Base-by-base conservation (phyloP, 2,113 vertebrate species). In the Entelurus aequoreus region DNA sequence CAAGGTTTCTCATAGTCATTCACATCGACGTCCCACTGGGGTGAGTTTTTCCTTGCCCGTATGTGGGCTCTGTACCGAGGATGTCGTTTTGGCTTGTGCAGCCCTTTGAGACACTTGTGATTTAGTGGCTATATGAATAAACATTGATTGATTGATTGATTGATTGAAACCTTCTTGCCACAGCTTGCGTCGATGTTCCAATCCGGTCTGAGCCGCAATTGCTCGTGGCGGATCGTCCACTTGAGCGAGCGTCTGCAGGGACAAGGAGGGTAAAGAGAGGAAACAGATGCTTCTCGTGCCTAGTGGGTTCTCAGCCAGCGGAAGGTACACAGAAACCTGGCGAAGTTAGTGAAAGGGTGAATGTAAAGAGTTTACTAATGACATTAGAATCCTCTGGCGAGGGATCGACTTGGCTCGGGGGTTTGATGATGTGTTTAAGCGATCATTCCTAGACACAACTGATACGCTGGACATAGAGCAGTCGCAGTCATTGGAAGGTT, bases 271-370 rank as follows among this genome's bases (percentile, higher is more conserved):
- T 71, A 72, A 73, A 77, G 71, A 82, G 62, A 83, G 64, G 67
- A 81, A 86, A 81, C 86, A 89, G 86, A 87, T 89, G 84, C 80
- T 86, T 66, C 55, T 62, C 19, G 11, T 50, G 49, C 74, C 83
- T 73, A 68, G 28, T 69, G 75, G 84, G 69, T 74, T 47, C 57
- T 14, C 52, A 58, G 71, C 68, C 53, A 54, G 71, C 77, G 68
- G 48, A 76, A 79, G 68, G 66, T 76, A 82, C 71, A 73, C 46
- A 63, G 53, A 71, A 75, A 76, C 71, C 75, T 63, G 75, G 78
- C 76, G 73, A 82, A 87, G 78, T 75, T 62, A 77, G 78, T 79
- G 78, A 83, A 83, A 87, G 81, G 76, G 82, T 82, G 74, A 76
- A 80, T 78, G 12, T 16, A 49, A 72, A 69, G 77, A 75, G 62